These are phyloP conservation scores for Cyrtonyx montezumae DNA, from an alignment of 2,113 vertebrate species.

Conservation along the genomic window DNA sequence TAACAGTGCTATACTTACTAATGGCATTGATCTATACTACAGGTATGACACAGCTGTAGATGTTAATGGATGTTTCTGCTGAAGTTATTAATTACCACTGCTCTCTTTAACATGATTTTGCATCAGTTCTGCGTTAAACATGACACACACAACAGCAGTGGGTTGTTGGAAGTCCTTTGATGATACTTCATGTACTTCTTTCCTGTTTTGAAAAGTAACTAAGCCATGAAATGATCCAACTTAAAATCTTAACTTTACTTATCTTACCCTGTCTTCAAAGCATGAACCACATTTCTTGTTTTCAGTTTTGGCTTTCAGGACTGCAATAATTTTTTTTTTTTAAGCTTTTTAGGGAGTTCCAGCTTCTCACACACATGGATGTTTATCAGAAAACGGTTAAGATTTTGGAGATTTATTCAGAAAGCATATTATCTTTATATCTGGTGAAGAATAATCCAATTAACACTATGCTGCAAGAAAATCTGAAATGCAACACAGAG, in stretches of 20 bases:
- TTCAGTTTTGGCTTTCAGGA: background rate
- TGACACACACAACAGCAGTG: background rate
- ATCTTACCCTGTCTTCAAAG: background rate
- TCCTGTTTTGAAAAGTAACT: background rate
- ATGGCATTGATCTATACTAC: background rate
- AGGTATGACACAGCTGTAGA: background rate
- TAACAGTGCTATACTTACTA: slow-evolving; percentile 17
- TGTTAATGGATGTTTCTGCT: background rate
- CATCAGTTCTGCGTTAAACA: background rate
- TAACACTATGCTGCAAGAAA: slow-evolving; percentile 62
- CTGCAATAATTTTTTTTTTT: background rate
- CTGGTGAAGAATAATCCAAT: slow-evolving; percentile 71
- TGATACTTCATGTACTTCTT: background rate
- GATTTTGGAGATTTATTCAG: slow-evolving; percentile 78
- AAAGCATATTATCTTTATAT: slow-evolving; percentile 70
- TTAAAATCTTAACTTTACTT: background rate
- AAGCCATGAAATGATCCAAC: background rate
- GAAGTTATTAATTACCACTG: background rate
- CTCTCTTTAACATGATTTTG: background rate
- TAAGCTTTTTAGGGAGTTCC: slow-evolving; percentile 79
- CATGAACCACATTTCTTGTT: background rate
- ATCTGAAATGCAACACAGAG: slow-evolving; percentile 64
- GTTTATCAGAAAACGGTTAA: slow-evolving; percentile 73
- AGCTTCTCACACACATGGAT: slow-evolving; percentile 74
- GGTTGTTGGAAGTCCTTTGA: background rate